phyloP scores from a whole-genome alignment of 2,113 vertebrate genomes.

The Antechinus stuartii region DNA sequence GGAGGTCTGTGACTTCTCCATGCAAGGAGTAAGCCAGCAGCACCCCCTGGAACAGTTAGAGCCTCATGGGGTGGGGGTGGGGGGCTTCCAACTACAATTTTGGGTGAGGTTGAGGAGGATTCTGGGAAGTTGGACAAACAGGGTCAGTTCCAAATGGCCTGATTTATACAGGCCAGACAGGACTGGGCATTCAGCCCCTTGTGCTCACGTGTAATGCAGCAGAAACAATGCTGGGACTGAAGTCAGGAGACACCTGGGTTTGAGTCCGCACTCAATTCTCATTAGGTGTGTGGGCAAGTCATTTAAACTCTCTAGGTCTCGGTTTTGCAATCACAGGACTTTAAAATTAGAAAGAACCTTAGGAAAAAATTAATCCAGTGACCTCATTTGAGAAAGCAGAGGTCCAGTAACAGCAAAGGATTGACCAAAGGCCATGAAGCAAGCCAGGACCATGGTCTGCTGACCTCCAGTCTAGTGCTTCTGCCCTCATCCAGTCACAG shows the following conservation, averaged over 20 bases:
- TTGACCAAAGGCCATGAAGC: background rate
- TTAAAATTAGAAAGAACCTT: background rate
- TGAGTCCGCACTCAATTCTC: background rate
- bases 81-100: background rate
- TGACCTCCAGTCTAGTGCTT: background rate
- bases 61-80: background rate
- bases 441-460: background rate
- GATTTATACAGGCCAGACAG: background rate
- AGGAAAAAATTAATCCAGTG: background rate
- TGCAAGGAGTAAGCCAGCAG: background rate
- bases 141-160: background rate
- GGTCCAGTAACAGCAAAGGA: background rate
- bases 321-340: background rate
- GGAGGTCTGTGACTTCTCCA: conserved; percentile 10
- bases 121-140: background rate
- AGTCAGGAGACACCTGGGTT: background rate
- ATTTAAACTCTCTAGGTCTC: background rate
- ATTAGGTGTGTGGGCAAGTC: background rate
- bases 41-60: background rate
- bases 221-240: background rate
- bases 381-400: background rate
- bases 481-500: background rate
- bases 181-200: background rate
- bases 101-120: background rate
- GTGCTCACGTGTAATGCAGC: background rate